Evolutionary conservation across 1,140 invertebrate genomes (phyloP).

Genomic region (Akabosia matsudoensis): DNA sequence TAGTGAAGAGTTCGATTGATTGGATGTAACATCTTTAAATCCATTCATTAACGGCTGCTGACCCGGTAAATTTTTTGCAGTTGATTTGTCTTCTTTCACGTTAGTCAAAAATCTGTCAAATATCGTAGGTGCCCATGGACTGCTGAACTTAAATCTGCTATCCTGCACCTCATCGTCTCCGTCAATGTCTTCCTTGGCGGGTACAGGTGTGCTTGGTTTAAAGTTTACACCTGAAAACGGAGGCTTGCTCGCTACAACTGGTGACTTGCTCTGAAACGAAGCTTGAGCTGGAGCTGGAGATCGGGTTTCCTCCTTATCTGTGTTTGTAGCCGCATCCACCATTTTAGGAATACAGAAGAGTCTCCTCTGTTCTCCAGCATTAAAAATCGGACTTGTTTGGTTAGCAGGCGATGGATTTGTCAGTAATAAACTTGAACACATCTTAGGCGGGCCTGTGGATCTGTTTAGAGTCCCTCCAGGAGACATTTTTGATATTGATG

Average conservation of each 20-base stretch:
- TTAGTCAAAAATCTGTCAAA: neutral
- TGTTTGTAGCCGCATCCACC: slow-evolving; percentile 1
- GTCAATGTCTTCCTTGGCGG: neutral
- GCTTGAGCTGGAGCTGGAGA: neutral
- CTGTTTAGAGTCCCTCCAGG: neutral
- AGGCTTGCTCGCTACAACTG: neutral
- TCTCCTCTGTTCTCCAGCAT: neutral
- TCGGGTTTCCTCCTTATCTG: neutral
- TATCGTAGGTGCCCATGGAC: neutral
- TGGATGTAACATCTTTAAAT: neutral
- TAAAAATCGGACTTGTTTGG: neutral
- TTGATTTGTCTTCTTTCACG: slow-evolving; percentile 5
- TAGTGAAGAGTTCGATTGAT: neutral
- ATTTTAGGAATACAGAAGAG: slow-evolving; percentile 13
- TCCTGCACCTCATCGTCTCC: slow-evolving; percentile 1
- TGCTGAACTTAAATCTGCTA: slow-evolving; percentile 1
- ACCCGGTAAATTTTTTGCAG: neutral
- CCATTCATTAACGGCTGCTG: neutral
- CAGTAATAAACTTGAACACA: slow-evolving; percentile 17
- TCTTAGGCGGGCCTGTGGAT: slow-evolving; percentile 16
- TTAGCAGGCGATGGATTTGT: neutral
- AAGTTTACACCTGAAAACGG: neutral
- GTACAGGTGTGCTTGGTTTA: neutral
- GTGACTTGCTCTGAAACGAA: neutral
- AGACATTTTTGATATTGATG: neutral